A percentile compares a stretch with the other conserved stretches of the same genome.
These are phyloP conservation scores for Sphinx pinastri DNA, from an alignment of 2,888 invertebrate species.

Conservation along the genomic window DNA sequence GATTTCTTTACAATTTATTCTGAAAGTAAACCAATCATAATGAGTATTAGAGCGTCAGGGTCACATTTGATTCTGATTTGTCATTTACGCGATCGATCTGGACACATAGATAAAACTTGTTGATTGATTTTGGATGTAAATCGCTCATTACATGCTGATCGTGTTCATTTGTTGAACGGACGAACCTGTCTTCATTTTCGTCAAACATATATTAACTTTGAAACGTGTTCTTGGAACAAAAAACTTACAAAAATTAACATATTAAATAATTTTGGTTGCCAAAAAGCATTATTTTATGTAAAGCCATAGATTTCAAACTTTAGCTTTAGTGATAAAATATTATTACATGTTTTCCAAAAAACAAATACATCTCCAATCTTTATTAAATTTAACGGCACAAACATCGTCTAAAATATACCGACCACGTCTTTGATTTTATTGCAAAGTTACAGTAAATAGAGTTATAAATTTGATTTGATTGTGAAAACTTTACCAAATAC, in stretches of 20 bases:
- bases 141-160: too few species aligned
- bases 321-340: neutral
- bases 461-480: slow-evolving; percentile 18
- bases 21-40: neutral
- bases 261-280: too few species aligned
- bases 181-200: too few species aligned
- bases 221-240: too few species aligned
- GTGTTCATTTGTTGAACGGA: too few species aligned
- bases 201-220: too few species aligned
- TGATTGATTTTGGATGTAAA: too few species aligned
- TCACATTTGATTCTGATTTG: too few species aligned
- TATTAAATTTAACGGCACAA: slow-evolving; percentile 1
- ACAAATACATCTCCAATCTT: neutral
- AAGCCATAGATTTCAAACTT: neutral
- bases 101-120: too few species aligned
- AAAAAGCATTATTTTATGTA: neutral
- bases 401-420: neutral
- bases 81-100: too few species aligned
- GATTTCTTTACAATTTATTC: neutral
- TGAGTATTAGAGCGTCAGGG: too few species aligned
- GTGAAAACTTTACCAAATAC: slow-evolving; percentile 19
- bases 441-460: slow-evolving; percentile 17
- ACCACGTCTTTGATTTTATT: slow-evolving; percentile 12
- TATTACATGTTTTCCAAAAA: neutral
- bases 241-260: too few species aligned